Evolutionary conservation across 1,140 invertebrate species (phyloP).

Genomic region (Tetranychus cinnabarinus): DNA sequence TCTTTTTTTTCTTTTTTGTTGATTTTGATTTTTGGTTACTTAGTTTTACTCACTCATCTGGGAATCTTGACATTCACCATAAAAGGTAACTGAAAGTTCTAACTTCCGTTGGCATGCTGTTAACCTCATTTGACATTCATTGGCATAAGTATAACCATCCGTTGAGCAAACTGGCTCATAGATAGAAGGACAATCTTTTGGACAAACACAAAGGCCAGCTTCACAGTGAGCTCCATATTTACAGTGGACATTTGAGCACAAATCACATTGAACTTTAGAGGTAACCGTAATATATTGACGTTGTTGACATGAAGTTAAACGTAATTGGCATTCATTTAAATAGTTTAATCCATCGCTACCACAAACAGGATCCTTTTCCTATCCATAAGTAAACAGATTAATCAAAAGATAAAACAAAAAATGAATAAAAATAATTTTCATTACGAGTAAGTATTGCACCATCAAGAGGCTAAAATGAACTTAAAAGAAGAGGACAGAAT

Average conservation of each 20-base stretch:
- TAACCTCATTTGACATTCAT: conserved; percentile 50
- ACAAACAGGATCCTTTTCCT: conserved; percentile 42
- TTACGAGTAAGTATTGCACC: no score
- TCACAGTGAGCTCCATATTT: conserved; percentile 54
- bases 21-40: no score
- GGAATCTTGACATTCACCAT: conserved; percentile 38
- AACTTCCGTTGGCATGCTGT: conserved; percentile 45
- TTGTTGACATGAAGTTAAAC: conserved; percentile 42
- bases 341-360: conserved; percentile 53
- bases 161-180: conserved; percentile 48
- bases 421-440: not conserved
- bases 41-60: not conserved
- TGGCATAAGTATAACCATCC: conserved; percentile 52
- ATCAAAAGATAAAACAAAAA: not conserved
- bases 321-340: conserved; percentile 52
- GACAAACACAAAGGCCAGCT: conserved; percentile 57
- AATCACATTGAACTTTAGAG: conserved; percentile 46
- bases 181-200: conserved; percentile 34
- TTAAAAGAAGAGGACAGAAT: no score
- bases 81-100: conserved; percentile 46
- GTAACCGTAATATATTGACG: conserved; percentile 39
- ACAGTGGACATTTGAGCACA: conserved; percentile 50
- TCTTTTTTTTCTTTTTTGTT: no score
- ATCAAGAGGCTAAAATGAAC: no score
- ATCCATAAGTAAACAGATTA: not conserved